These are phyloP conservation scores for Oligia strigilis DNA, from an alignment of 2,888 invertebrate species.

Conservation along the genomic window DNA sequence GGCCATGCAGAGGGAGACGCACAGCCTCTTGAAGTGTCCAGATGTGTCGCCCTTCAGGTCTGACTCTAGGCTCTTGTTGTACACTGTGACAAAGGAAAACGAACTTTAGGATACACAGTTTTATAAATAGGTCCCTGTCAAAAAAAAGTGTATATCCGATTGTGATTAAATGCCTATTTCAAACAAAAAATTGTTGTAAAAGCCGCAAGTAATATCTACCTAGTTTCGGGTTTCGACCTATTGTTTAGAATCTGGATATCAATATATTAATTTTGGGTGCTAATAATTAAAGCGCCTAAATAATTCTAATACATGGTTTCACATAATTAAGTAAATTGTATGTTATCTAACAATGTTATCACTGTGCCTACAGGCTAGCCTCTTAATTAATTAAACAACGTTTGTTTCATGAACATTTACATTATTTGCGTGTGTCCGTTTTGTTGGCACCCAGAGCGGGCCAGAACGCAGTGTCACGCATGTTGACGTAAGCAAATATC, in stretches of 20 bases:
- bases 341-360: constrained; percentile 37
- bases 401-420: constrained; percentile 21
- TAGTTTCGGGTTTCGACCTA: not conserved
- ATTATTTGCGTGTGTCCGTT: constrained; percentile 23
- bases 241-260: not conserved
- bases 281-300: constrained; percentile 3
- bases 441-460: constrained; percentile 38
- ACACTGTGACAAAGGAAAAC: constrained; percentile 91
- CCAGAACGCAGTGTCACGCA: constrained; percentile 57
- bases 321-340: not conserved
- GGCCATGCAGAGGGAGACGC: constrained; percentile 96
- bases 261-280: not conserved
- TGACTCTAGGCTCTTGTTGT: constrained; percentile 94
- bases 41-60: constrained; percentile 98
- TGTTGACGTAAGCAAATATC: constrained; percentile 69
- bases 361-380: constrained; percentile 14
- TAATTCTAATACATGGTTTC: not conserved
- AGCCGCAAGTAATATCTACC: not conserved
- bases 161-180: not conserved
- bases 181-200: not conserved
- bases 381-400: constrained; percentile 24
- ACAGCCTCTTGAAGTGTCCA: constrained; percentile 97
- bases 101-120: not conserved
- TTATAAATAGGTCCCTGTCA: not conserved
- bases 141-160: not conserved